These are phyloP conservation scores for Latrodectus geometricus DNA, from an alignment of 1,140 invertebrate genomes.

Conservation along the genomic window DNA sequence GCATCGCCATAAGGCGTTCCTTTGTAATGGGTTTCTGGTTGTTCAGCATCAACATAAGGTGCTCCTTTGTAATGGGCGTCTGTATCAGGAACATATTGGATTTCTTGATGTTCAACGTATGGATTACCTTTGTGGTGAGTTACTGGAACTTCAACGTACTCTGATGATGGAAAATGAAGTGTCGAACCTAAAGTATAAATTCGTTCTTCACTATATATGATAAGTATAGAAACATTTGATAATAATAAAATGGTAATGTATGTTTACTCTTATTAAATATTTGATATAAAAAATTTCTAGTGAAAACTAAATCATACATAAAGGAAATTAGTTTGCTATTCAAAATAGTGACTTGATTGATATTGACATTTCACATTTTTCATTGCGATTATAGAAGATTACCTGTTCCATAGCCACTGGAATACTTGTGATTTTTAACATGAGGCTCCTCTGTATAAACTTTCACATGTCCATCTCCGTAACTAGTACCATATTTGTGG, in stretches of 20 bases:
- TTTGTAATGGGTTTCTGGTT: constrained; percentile 6
- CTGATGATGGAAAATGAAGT: not conserved
- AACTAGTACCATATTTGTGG: constrained; percentile 45
- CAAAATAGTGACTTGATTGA: too few species aligned
- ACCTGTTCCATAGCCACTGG: constrained; percentile 37
- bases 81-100: not conserved
- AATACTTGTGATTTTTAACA: constrained; percentile 28
- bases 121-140: not conserved
- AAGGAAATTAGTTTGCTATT: too few species aligned
- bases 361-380: too few species aligned
- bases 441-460: constrained; percentile 38
- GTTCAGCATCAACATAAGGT: not conserved
- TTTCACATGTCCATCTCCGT: constrained; percentile 41
- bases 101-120: not conserved
- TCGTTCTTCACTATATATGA: too few species aligned
- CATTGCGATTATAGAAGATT: not conserved
- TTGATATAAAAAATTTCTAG: too few species aligned
- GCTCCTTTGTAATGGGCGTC: constrained; percentile 29
- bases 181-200: too few species aligned
- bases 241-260: too few species aligned
- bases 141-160: not conserved
- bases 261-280: too few species aligned
- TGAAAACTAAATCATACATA: too few species aligned
- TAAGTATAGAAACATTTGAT: too few species aligned
- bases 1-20: not conserved